Percentiles rank a stretch among this genome's conserved stretches.
Evolutionary conservation across 2,888 invertebrate species (phyloP).

Genomic region (Trilocha varians): DNA sequence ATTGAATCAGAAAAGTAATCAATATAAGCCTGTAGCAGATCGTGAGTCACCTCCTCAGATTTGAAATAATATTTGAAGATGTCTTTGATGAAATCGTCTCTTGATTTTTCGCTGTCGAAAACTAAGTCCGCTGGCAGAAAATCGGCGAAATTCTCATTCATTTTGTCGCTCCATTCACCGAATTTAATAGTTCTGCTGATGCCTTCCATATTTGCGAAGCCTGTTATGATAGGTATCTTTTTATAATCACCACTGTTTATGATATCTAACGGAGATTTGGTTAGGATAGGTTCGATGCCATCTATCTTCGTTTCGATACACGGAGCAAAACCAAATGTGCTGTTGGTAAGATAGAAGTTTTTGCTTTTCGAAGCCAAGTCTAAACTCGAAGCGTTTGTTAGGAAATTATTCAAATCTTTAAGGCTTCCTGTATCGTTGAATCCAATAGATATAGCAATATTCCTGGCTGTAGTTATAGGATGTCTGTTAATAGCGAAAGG

Average conservation of each 20-base stretch:
- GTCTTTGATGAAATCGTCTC: conserved; percentile 27
- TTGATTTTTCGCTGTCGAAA: conserved; percentile 32
- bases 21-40: conserved; percentile 38
- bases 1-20: conserved; percentile 60
- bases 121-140: conserved; percentile 52
- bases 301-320: conserved; percentile 46
- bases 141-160: conserved; percentile 49
- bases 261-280: conserved; percentile 48
- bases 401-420: conserved; percentile 51
- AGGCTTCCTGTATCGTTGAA: conserved; percentile 46
- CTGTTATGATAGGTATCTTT: conserved; percentile 42
- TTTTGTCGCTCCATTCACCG: conserved; percentile 44
- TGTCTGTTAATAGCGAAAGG: conserved; percentile 53
- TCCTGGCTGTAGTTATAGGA: conserved; percentile 49
- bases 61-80: conserved; percentile 47
- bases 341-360: conserved; percentile 50
- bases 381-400: conserved; percentile 34
- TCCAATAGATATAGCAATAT: conserved; percentile 49
- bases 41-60: conserved; percentile 31
- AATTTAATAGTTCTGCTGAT: conserved; percentile 49
- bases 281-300: conserved; percentile 42
- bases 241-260: conserved; percentile 36
- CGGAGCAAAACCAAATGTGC: conserved; percentile 59
- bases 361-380: conserved; percentile 38
- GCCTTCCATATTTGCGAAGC: conserved; percentile 61